Percentiles rank a stretch among this genome's conserved stretches.
phyloP scores from a whole-genome alignment of 2,888 invertebrate genomes.

The Rhagonycha lutea region DNA sequence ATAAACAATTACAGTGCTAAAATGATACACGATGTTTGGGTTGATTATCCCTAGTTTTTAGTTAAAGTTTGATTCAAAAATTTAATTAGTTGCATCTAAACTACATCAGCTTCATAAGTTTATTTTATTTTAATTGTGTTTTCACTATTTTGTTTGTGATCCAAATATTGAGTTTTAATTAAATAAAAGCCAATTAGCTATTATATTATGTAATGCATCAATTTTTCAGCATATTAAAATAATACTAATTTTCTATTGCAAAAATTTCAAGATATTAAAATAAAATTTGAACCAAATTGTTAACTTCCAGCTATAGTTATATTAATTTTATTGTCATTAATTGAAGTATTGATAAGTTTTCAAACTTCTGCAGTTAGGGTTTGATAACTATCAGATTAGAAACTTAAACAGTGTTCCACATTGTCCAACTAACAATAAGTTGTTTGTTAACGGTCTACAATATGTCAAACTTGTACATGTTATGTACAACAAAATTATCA shows the following conservation, averaged over 20 bases:
- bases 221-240: no score
- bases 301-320: conserved; percentile 6
- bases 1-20: no score
- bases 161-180: no score
- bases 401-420: conserved; percentile 2
- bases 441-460: not conserved
- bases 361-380: conserved; percentile 9
- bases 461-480: not conserved
- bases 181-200: no score
- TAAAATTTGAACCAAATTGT: not conserved
- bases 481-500: not conserved
- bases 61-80: no score
- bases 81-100: no score
- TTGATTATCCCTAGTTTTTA: no score
- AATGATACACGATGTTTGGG: no score
- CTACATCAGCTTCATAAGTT: no score
- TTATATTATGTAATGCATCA: no score
- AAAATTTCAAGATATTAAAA: not conserved
- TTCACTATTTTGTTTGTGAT: no score
- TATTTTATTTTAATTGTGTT: no score
- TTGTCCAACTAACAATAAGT: not conserved
- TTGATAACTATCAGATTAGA: conserved; percentile 4
- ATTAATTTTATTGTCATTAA: conserved; percentile 13
- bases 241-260: not conserved
- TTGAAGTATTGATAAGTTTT: conserved; percentile 12